These are phyloP conservation scores for Heloderma charlesbogerti DNA, from an alignment of 2,113 vertebrate genomes.

Conservation along the genomic window DNA sequence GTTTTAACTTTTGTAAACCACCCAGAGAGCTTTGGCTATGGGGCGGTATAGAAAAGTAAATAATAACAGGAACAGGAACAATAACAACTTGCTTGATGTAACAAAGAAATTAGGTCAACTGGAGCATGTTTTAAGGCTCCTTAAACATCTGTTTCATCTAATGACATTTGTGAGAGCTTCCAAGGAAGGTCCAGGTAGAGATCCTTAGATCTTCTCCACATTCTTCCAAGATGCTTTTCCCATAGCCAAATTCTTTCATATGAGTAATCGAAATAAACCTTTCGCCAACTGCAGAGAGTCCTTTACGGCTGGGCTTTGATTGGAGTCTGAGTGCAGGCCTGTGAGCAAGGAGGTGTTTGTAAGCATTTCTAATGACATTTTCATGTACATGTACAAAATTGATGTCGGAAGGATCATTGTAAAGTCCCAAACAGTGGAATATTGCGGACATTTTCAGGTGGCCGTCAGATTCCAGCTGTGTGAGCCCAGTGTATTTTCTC, in stretches of 20 bases:
- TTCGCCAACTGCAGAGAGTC: conserved; percentile 80
- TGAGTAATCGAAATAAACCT: conserved; percentile 80
- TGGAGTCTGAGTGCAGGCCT: conserved; percentile 69
- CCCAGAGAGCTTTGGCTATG: too few relatives aligned
- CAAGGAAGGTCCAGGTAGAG: conserved; percentile 38
- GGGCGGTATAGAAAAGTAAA: too few relatives aligned
- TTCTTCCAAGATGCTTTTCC: conserved; percentile 67
- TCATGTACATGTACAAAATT: conserved; percentile 95
- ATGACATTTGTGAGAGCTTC: conserved; percentile 58
- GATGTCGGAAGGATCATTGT: conserved; percentile 86
- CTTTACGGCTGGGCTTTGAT: conserved; percentile 66
- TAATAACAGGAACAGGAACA: too few relatives aligned
- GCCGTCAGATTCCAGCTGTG: conserved; percentile 85
- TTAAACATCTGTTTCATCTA: conserved; percentile 51
- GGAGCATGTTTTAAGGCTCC: conserved; percentile 64
- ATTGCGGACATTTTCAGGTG: conserved; percentile 86
- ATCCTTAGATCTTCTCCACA: conserved; percentile 50
- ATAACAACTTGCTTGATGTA: conserved; percentile 24
- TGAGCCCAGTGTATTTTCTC: conserved; percentile 90
- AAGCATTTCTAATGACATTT: conserved; percentile 97
- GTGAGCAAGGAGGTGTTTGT: conserved; percentile 69
- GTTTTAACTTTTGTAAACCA: too few relatives aligned
- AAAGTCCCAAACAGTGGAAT: conserved; percentile 85
- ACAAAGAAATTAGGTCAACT: conserved; percentile 45
- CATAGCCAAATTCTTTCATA: conserved; percentile 79